Conservation (phyloP, 2,888 invertebrate species). For the Drosophila prostipennis region DNA sequence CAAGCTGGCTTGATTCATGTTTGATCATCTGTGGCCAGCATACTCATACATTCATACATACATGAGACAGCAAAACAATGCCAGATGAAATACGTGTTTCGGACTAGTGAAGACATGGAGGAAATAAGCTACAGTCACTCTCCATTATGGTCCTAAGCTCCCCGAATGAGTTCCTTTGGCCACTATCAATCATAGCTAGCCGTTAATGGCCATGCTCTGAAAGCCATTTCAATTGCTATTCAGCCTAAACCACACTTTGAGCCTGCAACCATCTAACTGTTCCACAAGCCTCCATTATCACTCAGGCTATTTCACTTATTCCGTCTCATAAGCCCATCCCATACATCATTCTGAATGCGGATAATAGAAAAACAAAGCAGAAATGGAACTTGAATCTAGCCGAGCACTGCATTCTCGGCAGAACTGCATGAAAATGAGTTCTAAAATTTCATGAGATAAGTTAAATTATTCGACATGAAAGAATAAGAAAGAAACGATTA, state of each 20-base stretch:
- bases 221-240: slow-evolving; percentile 28
- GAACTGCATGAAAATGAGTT: not conserved
- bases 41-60: not conserved
- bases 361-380: slow-evolving; percentile 10
- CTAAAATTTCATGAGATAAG: no score
- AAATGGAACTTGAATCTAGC: not conserved
- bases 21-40: slow-evolving; percentile 10
- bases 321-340: not conserved
- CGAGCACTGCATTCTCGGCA: not conserved
- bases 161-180: slow-evolving; percentile 10
- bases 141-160: slow-evolving; percentile 22
- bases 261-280: slow-evolving; percentile 1
- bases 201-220: slow-evolving; percentile 22
- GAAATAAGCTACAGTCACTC: slow-evolving; percentile 18
- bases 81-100: slow-evolving; percentile 19
- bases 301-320: slow-evolving; percentile 1
- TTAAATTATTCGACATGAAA: no score
- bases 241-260: slow-evolving; percentile 12
- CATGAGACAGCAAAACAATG: slow-evolving; percentile 13
- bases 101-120: not conserved
- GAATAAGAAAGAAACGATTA: no score
- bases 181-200: slow-evolving; percentile 37
- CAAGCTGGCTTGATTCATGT: slow-evolving; percentile 20
- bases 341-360: slow-evolving; percentile 23
- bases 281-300: slow-evolving; percentile 5